A percentile compares a stretch with the other conserved stretches of the same genome.
phyloP scores from a whole-genome alignment of 2,888 invertebrate genomes.

The Coremacera marginata region DNA sequence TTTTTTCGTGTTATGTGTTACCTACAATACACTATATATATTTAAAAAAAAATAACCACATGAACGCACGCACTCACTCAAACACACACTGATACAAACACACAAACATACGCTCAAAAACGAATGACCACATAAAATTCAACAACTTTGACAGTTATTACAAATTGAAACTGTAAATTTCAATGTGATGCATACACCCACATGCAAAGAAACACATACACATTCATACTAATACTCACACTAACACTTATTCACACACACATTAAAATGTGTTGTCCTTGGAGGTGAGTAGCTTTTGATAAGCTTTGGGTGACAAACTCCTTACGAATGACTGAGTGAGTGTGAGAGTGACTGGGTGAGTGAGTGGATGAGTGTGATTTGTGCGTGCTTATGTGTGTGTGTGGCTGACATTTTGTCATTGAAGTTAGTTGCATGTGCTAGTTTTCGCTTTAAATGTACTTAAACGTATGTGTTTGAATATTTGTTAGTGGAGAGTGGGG shows the following conservation, averaged over 20 bases:
- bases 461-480: too few species aligned
- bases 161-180: conserved; percentile 59
- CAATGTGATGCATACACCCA: conserved; percentile 35
- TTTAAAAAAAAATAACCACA: background rate
- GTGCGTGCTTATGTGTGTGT: background rate
- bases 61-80: background rate
- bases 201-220: background rate
- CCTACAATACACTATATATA: too few species aligned
- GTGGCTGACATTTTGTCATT: background rate
- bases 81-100: background rate
- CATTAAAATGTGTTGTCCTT: background rate
- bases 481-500: background rate
- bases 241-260: background rate
- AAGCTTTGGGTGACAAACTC: background rate
- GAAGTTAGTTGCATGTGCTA: background rate
- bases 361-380: too few species aligned
- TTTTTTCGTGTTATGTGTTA: background rate
- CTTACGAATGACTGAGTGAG: too few species aligned
- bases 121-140: conserved; percentile 62
- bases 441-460: too few species aligned
- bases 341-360: too few species aligned
- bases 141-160: conserved; percentile 60
- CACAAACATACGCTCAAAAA: conserved; percentile 39
- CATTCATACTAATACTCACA: background rate
- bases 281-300: background rate